Evolutionary conservation across 1,140 invertebrate species (phyloP).

Genomic region (Polypedilum pembai): DNA sequence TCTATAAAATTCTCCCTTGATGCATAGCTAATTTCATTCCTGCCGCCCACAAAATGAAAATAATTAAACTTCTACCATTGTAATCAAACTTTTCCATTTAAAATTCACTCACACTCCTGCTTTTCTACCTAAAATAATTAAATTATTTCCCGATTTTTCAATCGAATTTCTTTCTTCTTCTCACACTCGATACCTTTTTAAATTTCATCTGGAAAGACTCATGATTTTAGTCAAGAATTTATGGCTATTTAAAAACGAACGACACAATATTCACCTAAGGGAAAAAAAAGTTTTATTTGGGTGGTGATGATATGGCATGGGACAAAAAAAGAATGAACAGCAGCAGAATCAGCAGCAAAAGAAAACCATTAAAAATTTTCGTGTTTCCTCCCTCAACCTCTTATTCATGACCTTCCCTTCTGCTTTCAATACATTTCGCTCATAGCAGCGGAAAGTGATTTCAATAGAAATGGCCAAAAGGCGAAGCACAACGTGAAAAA

Average conservation of each 20-base stretch:
- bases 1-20: not conserved
- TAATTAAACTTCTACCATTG: slow-evolving; percentile 5
- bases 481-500: slow-evolving; percentile 23
- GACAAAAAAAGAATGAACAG: not conserved
- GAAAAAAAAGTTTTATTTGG: not conserved
- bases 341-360: not conserved
- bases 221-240: not conserved
- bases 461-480: slow-evolving; percentile 2
- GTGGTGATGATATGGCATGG: not conserved
- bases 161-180: slow-evolving; percentile 5
- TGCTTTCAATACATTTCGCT: not conserved
- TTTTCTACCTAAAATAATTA: not conserved
- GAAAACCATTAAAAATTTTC: slow-evolving; percentile 6
- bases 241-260: not conserved
- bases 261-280: not conserved
- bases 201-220: slow-evolving; percentile 18
- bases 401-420: not conserved
- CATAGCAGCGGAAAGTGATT: not conserved
- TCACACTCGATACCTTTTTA: too few species aligned
- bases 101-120: not conserved
- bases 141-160: slow-evolving; percentile 27
- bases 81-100: slow-evolving; percentile 26
- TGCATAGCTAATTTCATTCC: too few species aligned
- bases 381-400: not conserved
- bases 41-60: not conserved